Base-by-base conservation (phyloP, 2,797 vertebrate genomes). In the Antennarius maculatus region DNA sequence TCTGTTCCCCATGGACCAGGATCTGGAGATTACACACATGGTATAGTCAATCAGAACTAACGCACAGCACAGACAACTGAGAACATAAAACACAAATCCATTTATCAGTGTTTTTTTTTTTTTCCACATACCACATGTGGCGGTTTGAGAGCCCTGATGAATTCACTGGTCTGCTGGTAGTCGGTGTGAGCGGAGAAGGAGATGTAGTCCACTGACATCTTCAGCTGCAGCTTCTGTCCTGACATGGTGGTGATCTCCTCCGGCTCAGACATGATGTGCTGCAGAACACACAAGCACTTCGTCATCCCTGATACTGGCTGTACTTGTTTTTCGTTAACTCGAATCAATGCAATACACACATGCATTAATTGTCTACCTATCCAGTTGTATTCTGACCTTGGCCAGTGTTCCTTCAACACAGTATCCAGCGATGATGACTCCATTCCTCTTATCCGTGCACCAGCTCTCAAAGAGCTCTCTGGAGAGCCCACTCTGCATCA, bases 181-280 rank as follows among this genome's bases (percentile, higher is more conserved):
- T 99, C 96, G 1, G 97, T 98, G 87, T 98, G 97, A 81, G 96
- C 97, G 2, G 97, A 99, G 91, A 98, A 99, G 83, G 97, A 99
- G 90, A 98, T 99, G 89, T 99, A 99, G 91, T 99, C 97, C 86
- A 98, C 97, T 0, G 97, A 99, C 96, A 99, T 99, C 92, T 99
- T 99, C 85, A 99, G 88, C 43, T 95, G 96, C 28, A 99, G 92
- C 78, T 98, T 99, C 86, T 98, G 96, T 37, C 97, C 97, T 6
- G 97, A 97, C 97, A 98, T 98, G 67, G 97, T 98, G 67, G 96
- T 95, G 85, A 98, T 98, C 91, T 99, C 97, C 91, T 99, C 96
- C 0, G 97, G 96, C 76, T 99, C 97, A 23, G 97, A 98, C 97
- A 98, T 99, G 86, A 99, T 98, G 83, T 99, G 97, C 96, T 99